phyloP scores from a whole-genome alignment of 2,888 invertebrate genomes.

The Agrochola macilenta region DNA sequence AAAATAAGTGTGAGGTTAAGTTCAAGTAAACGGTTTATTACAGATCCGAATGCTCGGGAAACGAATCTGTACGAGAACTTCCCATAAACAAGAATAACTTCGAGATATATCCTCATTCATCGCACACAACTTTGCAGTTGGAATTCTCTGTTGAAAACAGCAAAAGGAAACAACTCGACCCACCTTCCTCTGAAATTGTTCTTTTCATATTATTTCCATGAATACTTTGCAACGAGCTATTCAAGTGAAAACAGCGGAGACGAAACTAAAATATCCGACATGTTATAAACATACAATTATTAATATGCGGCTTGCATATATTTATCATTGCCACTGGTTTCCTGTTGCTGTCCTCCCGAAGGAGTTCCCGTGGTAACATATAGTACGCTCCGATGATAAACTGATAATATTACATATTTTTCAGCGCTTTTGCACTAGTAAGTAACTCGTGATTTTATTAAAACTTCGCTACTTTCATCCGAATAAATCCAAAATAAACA shows the following conservation, averaged over 20 bases:
- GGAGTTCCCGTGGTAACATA: slow-evolving; percentile 37
- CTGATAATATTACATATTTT: slow-evolving; percentile 46
- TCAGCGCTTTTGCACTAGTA: slow-evolving; percentile 15
- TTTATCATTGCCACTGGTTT: slow-evolving; percentile 43
- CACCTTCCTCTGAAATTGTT: slow-evolving; percentile 29
- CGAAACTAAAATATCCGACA: slow-evolving; percentile 25
- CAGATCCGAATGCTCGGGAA: slow-evolving; percentile 35
- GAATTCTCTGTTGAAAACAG: slow-evolving; percentile 38
- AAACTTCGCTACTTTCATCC: slow-evolving; percentile 11
- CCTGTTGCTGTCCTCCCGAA: slow-evolving; percentile 40
- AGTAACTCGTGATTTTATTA: slow-evolving; percentile 23
- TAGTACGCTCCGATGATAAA: slow-evolving; percentile 43
- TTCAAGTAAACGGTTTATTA: slow-evolving; percentile 51
- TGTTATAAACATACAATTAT: slow-evolving; percentile 44
- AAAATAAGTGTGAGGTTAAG: slow-evolving; percentile 43
- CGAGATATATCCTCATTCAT: slow-evolving; percentile 38
- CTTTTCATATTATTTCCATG: slow-evolving; percentile 20
- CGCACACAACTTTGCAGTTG: slow-evolving; percentile 36
- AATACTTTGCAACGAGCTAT: slow-evolving; percentile 19
- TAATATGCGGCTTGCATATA: slow-evolving; percentile 34
- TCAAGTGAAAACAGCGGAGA: slow-evolving; percentile 14
- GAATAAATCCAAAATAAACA: slow-evolving; percentile 17
- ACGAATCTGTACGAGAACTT: slow-evolving; percentile 39
- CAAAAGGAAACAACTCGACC: slow-evolving; percentile 33
- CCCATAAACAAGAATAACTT: slow-evolving; percentile 49